Evolutionary conservation across 2,797 vertebrate genomes (phyloP).

Genomic region (Hyperoplus lanceolatus): DNA sequence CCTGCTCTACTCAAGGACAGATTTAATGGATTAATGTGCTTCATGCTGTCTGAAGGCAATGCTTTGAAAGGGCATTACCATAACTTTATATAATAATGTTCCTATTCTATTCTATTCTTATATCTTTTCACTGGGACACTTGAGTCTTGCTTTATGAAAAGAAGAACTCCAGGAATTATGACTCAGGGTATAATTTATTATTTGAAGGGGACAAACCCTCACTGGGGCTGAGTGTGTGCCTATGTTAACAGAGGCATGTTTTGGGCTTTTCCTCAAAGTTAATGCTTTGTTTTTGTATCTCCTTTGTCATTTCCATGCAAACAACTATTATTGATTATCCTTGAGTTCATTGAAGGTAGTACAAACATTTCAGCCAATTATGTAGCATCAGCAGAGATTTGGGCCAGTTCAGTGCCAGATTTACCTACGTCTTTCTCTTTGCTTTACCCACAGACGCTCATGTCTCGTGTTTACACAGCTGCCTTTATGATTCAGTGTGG

Average conservation of each 20-base stretch:
- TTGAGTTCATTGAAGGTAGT: not conserved
- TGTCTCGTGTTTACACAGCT: constrained; percentile 63
- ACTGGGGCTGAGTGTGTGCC: not conserved
- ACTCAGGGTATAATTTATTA: constrained; percentile 36
- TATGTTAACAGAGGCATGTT: not conserved
- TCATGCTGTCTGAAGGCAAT: constrained; percentile 49
- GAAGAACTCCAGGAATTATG: constrained; percentile 43
- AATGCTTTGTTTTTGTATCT: not conserved
- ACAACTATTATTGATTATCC: not conserved
- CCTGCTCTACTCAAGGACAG: constrained; percentile 45
- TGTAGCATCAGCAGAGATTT: not conserved
- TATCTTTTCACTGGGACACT: constrained; percentile 34
- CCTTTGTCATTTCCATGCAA: not conserved
- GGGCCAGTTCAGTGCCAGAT: constrained; percentile 18
- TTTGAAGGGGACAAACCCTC: not conserved
- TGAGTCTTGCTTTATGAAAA: constrained; percentile 54
- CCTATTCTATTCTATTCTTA: too few species aligned
- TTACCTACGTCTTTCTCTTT: constrained; percentile 24
- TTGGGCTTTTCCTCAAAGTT: not conserved
- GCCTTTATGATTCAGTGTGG: constrained; percentile 27
- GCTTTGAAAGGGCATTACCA: constrained; percentile 36
- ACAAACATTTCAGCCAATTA: not conserved
- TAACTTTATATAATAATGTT: constrained; percentile 49
- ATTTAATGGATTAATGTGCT: constrained; percentile 56
- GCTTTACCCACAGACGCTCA: constrained; percentile 42